phyloP scores from a whole-genome alignment of 2,888 invertebrate genomes.

The Agonopterix alstromeriana region DNA sequence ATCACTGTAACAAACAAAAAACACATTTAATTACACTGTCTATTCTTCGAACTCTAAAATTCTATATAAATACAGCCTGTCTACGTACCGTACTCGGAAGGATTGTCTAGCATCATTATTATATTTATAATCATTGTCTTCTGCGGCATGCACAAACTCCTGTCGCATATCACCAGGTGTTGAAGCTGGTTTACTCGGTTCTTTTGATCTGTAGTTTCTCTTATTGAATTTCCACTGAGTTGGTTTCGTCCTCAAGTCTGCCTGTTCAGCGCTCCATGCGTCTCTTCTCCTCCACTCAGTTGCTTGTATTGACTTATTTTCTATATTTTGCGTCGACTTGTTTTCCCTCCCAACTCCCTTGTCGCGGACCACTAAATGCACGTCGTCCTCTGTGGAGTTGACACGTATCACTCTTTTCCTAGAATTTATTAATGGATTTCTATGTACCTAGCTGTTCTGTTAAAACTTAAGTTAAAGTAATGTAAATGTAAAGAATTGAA shows the following conservation, averaged over 20 bases:
- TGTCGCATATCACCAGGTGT: constrained; percentile 65
- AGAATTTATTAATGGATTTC: constrained; percentile 78
- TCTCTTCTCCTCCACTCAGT: constrained; percentile 88
- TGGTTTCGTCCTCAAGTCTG: constrained; percentile 80
- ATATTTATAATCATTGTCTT: constrained; percentile 66
- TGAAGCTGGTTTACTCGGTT: constrained; percentile 67
- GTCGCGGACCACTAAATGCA: constrained; percentile 84
- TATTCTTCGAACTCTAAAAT: background rate
- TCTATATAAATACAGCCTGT: background rate
- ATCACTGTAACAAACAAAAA: constrained; percentile 44
- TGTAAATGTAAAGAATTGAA: constrained; percentile 8
- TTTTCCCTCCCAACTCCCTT: constrained; percentile 83
- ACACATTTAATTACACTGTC: background rate
- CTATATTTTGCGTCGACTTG: constrained; percentile 84
- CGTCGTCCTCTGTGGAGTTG: constrained; percentile 84
- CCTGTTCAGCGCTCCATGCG: constrained; percentile 90
- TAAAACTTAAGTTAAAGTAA: constrained; percentile 10
- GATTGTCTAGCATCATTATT: constrained; percentile 62
- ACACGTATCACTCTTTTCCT: constrained; percentile 85
- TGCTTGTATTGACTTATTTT: constrained; percentile 86
- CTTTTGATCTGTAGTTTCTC: constrained; percentile 73
- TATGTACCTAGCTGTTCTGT: constrained; percentile 69
- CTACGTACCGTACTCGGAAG: constrained; percentile 50
- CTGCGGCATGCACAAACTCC: constrained; percentile 65
- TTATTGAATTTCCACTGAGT: constrained; percentile 86